A percentile compares a stretch with the other conserved stretches of the same genome.
Evolutionary conservation across 2,113 vertebrate species (phyloP).

Genomic region (Chascanopsetta lugubris): DNA sequence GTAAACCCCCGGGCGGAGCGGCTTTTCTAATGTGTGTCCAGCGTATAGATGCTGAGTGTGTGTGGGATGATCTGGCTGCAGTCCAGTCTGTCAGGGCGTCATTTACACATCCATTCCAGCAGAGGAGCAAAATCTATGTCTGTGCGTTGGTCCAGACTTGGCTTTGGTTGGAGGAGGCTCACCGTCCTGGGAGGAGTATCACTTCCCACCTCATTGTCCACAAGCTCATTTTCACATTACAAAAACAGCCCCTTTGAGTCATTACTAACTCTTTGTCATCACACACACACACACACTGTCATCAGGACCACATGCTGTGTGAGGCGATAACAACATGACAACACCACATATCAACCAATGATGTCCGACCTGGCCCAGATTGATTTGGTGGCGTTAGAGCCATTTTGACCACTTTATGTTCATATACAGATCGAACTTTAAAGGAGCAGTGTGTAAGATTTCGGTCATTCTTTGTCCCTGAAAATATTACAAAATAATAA

Average conservation of each 20-base stretch:
- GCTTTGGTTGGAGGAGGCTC: constrained; percentile 1
- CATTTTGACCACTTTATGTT: not conserved
- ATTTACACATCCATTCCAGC: constrained; percentile 34
- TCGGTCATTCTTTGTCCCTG: no score
- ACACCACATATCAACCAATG: no score
- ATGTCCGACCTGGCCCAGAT: no score
- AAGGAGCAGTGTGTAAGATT: no score
- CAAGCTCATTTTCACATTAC: not conserved
- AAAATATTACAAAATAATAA: no score
- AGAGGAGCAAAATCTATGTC: constrained; percentile 35
- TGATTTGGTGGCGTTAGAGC: no score
- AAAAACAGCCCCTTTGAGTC: no score
- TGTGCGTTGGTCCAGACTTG: constrained; percentile 17
- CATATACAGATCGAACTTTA: not conserved
- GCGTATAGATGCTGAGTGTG: constrained; percentile 30
- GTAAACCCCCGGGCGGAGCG: constrained; percentile 9
- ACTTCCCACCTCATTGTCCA: constrained; percentile 21
- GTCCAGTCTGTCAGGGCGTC: constrained; percentile 31
- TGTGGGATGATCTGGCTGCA: constrained; percentile 37
- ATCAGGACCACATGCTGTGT: no score
- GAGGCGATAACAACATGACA: no score
- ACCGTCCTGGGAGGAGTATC: constrained; percentile 32
- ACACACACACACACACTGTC: not conserved
- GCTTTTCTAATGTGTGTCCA: constrained; percentile 34
- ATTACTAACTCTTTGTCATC: no score